phyloP scores from a whole-genome alignment of 2,888 invertebrate genomes.

The Ennomos quercinarius region DNA sequence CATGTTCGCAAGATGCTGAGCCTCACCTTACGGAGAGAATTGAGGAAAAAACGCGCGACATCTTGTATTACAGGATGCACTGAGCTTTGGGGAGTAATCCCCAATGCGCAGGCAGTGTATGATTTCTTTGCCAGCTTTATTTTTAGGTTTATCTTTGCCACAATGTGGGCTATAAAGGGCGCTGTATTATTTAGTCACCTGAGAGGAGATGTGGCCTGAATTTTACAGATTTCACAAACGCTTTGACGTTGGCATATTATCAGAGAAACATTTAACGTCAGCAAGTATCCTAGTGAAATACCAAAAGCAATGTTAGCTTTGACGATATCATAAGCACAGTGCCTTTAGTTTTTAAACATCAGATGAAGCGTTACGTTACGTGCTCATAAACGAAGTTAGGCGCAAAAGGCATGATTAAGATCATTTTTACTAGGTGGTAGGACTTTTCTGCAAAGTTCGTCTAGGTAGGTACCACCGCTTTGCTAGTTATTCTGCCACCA shows the following conservation, averaged over 20 bases:
- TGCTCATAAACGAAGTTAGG: constrained; percentile 30
- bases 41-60: constrained; percentile 70
- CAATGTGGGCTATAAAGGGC: constrained; percentile 1
- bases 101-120: constrained; percentile 53
- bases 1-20: constrained; percentile 70
- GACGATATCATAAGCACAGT: neutral
- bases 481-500: no score
- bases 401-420: constrained; percentile 11
- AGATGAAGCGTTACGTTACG: constrained; percentile 20
- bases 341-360: constrained; percentile 17
- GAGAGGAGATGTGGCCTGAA: no score
- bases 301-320: constrained; percentile 5
- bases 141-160: constrained; percentile 22
- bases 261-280: no score
- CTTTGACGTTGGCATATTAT: no score
- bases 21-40: constrained; percentile 74
- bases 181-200: neutral
- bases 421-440: no score
- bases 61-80: constrained; percentile 83
- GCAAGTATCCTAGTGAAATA: constrained; percentile 9
- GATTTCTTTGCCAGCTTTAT: constrained; percentile 48
- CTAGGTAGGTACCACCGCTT: no score
- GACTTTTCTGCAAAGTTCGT: no score
- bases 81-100: constrained; percentile 53
- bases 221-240: no score